Percentiles rank a stretch among this genome's conserved stretches.
These are phyloP conservation scores for Camponotus vicinus DNA, from an alignment of 1,140 invertebrate genomes.

Conservation along the genomic window DNA sequence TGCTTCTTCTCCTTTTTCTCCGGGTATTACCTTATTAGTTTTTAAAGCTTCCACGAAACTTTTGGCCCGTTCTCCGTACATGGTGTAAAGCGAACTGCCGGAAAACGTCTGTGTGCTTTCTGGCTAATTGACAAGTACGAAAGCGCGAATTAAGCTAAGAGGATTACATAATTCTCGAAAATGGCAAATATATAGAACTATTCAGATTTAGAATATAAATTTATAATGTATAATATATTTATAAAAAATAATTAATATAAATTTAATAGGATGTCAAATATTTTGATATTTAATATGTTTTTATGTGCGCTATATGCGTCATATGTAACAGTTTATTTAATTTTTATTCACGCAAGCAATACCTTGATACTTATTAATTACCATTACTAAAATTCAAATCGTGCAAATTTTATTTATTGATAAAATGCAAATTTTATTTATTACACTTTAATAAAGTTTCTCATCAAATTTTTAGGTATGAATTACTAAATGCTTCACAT, in stretches of 20 bases:
- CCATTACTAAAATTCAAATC: background rate
- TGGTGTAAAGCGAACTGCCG: background rate
- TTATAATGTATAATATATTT: background rate
- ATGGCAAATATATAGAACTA: background rate
- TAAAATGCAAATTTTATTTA: background rate
- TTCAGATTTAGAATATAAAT: background rate
- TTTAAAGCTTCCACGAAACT: conserved; percentile 47
- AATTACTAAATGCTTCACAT: background rate
- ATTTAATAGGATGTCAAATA: background rate
- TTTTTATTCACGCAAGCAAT: background rate
- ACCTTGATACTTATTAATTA: background rate
- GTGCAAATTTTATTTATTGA: background rate
- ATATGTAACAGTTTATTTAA: background rate
- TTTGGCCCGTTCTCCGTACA: background rate
- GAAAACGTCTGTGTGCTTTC: conserved; percentile 31
- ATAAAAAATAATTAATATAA: background rate
- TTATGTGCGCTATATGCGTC: background rate
- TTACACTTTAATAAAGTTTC: background rate
- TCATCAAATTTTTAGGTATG: background rate
- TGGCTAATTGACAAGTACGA: conserved; percentile 36
- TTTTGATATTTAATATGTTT: background rate
- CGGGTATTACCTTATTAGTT: conserved; percentile 37
- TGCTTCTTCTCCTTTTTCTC: background rate
- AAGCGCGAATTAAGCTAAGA: conserved; percentile 29
- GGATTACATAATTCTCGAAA: conserved; percentile 26